Evolutionary conservation across 2,888 invertebrate genomes (phyloP).

Genomic region (Pogonocherus hispidulus): DNA sequence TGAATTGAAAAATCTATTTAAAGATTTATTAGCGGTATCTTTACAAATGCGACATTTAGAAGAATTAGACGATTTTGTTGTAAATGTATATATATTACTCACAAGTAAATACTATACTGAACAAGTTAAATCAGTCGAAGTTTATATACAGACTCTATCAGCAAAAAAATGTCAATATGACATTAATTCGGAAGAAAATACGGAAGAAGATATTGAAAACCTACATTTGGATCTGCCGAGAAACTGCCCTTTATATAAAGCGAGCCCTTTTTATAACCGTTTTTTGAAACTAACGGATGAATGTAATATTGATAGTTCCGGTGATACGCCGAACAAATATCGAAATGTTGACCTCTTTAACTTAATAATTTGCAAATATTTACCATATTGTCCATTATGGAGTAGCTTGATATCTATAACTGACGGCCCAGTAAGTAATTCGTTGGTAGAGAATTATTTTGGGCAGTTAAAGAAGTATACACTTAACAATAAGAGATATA

Average conservation of each 20-base stretch:
- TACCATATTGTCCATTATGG: constrained; percentile 3
- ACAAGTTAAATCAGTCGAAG: neutral
- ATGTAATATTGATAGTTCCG: neutral
- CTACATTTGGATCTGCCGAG: too few relatives aligned
- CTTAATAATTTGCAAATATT: neutral
- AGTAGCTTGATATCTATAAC: neutral
- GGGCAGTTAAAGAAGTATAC: constrained; percentile 2
- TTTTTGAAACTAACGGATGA: neutral
- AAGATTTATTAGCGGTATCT: neutral
- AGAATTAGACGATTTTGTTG: neutral
- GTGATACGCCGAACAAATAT: neutral
- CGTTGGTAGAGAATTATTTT: constrained; percentile 21
- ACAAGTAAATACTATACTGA: neutral
- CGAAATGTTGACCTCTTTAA: neutral
- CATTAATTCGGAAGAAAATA: neutral
- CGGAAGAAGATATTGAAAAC: neutral
- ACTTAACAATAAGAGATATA: neutral
- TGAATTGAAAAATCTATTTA: neutral
- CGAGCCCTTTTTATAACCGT: neutral
- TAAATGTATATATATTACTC: neutral
- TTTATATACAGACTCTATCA: neutral
- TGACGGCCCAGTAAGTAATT: neutral
- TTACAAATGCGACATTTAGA: neutral
- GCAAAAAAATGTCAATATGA: neutral
- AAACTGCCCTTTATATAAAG: neutral